A percentile compares a stretch with the other conserved stretches of the same genome.
Evolutionary conservation across 37 sponge, comb jelly and placozoan species (phyloP).

Genomic region (Mnemiopsis leidyi): DNA sequence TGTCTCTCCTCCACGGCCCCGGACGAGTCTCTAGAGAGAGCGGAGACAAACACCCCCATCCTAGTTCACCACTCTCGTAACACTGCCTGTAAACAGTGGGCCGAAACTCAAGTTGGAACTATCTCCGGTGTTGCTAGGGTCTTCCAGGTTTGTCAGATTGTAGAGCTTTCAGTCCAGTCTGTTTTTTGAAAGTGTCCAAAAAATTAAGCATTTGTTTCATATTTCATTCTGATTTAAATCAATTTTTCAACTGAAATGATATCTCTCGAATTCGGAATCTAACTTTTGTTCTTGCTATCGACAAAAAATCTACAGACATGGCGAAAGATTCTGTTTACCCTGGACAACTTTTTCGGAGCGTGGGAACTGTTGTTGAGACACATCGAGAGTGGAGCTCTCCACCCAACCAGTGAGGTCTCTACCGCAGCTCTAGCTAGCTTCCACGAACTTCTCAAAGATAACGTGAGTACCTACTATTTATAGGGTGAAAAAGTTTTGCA

Average conservation of each 20-base stretch:
- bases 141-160: background rate
- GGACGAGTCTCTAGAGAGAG: conserved; percentile 36
- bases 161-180: too few species aligned
- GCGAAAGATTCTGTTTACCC: background rate
- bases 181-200: too few species aligned
- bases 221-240: too few species aligned
- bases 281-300: too few species aligned
- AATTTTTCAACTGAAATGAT: too few species aligned
- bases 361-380: conserved; percentile 76
- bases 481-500: too few species aligned
- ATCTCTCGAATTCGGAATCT: too few species aligned
- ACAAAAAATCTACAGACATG: too few species aligned
- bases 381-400: conserved; percentile 73
- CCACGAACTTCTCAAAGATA: conserved; percentile 69
- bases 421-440: conserved; percentile 79
- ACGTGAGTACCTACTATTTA: too few species aligned
- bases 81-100: conserved; percentile 98
- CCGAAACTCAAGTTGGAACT: conserved; percentile 76
- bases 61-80: conserved; percentile 91
- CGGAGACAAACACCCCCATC: conserved; percentile 57
- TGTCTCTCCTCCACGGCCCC: conserved; percentile 71
- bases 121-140: background rate
- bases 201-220: too few species aligned
- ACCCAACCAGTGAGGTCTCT: conserved; percentile 74
- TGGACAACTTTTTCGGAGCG: conserved; percentile 65